Conservation (phyloP, 2,888 invertebrate species). For the Lepidocyrtoides sp. region DNA sequence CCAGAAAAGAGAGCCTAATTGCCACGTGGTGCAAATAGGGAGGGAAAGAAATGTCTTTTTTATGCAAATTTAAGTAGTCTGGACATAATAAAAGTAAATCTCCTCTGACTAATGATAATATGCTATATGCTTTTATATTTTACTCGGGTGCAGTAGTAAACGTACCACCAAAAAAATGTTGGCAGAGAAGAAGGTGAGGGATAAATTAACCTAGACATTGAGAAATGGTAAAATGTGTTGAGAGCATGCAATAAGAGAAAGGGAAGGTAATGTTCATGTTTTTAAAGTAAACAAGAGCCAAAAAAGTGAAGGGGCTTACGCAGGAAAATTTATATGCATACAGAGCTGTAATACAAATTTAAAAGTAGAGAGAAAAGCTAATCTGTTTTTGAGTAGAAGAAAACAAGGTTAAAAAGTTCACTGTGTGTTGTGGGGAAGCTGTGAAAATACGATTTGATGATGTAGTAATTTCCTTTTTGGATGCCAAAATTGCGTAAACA, state of each 20-base stretch:
- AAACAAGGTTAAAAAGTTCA: no score
- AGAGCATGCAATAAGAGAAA: background rate
- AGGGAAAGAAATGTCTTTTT: background rate
- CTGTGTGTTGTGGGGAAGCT: no score
- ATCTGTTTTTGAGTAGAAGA: no score
- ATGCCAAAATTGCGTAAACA: constrained; percentile 8
- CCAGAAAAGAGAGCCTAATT: background rate
- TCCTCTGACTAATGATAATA: background rate
- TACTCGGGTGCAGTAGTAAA: no score
- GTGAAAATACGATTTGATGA: no score
- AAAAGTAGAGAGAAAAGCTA: no score
- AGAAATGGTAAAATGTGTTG: background rate
- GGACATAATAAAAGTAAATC: background rate
- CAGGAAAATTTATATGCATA: no score
- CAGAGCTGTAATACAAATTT: no score
- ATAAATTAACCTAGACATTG: constrained; percentile 25
- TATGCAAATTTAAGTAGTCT: constrained; percentile 35
- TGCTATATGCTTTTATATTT: no score
- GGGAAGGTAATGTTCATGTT: no score
- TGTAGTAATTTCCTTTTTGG: background rate
- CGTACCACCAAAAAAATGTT: background rate
- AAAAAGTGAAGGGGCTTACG: no score
- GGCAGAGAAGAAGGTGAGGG: background rate
- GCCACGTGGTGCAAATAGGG: background rate
- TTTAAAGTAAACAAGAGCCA: background rate